Conservation (phyloP, 2,113 vertebrate genomes). For the Salvelinus alpinus region DNA sequence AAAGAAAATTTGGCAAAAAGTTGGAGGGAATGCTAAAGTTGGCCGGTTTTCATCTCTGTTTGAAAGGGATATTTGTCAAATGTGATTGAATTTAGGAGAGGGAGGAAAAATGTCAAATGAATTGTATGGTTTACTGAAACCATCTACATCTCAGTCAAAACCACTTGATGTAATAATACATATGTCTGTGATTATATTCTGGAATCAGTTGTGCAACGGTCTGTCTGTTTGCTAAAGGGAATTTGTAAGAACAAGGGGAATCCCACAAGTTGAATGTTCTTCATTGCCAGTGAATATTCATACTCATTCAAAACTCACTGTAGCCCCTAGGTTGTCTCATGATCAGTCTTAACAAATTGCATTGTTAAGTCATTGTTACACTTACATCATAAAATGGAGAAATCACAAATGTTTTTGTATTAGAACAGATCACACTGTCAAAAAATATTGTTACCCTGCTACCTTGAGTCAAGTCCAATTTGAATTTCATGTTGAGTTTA, state of each 20-base stretch:
- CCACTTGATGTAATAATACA: constrained; percentile 10
- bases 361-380: background rate
- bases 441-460: no score
- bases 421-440: background rate
- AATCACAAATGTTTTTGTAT: background rate
- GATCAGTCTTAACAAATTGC: no score
- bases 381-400: background rate
- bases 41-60: no score
- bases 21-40: no score
- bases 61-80: no score
- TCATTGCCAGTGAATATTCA: background rate
- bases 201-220: constrained; percentile 24
- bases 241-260: constrained; percentile 24
- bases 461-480: no score
- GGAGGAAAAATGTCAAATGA: background rate
- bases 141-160: constrained; percentile 2
- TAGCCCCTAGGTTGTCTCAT: no score
- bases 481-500: no score
- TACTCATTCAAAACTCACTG: no score
- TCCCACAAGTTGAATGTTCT: background rate
- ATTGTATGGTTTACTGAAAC: background rate
- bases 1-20: no score
- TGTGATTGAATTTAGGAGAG: background rate
- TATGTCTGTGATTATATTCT: constrained; percentile 14
- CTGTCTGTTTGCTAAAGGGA: constrained; percentile 13